Conservation (phyloP, 2,888 invertebrate species). For the Caenorhabditis sp. region DNA sequence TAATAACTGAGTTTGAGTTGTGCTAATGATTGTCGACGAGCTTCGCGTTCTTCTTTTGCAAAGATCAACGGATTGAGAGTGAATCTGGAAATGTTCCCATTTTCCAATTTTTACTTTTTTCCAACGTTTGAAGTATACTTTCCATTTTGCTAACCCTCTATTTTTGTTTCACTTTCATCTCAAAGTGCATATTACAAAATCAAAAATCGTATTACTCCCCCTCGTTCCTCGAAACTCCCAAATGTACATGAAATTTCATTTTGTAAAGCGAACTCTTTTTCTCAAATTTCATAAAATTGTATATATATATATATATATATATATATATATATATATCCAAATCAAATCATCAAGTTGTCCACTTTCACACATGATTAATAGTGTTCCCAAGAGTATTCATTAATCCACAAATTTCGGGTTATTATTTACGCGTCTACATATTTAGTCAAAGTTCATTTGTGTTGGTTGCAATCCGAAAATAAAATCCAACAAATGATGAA, state of each 20-base stretch:
- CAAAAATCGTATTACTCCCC: conserved; percentile 4
- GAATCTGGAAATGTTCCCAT: conserved; percentile 65
- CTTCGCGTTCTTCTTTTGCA: conserved; percentile 69
- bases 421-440: neutral
- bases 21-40: conserved; percentile 67
- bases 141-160: neutral
- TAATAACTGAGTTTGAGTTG: conserved; percentile 70
- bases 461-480: no score
- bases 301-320: no score
- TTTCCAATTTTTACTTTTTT: no score
- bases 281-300: neutral
- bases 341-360: neutral
- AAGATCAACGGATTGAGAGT: conserved; percentile 69
- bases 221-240: neutral
- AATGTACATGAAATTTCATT: neutral
- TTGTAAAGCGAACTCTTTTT: neutral
- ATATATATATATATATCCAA: neutral
- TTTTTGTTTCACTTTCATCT: neutral
- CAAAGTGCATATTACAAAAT: neutral
- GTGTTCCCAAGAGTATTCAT: neutral
- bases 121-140: no score
- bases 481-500: neutral
- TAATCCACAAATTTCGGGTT: neutral
- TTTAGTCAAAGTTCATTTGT: no score
- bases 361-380: neutral